Base-by-base conservation (phyloP, 2,113 vertebrate species). In the Neotoma lepida region DNA sequence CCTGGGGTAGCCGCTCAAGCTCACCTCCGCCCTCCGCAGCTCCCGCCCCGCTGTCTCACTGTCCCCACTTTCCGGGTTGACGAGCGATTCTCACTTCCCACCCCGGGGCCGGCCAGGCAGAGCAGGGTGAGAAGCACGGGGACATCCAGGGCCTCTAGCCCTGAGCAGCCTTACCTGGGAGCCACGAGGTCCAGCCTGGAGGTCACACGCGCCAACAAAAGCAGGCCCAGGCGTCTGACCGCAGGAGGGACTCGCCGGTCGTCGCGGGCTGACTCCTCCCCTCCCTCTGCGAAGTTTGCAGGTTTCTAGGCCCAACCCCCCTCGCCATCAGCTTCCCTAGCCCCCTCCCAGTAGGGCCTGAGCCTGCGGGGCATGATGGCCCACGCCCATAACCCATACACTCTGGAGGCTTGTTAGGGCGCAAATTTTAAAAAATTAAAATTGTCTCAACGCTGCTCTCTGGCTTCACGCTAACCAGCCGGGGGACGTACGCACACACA, bases 281-380 rank as follows among this genome's bases (percentile, higher is more conserved):
- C 64, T 26, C 61, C 44, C 85, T 49, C 46, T 1, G 33, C 30
- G 44, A 68, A 68, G 84, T 68, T 86, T 26, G 63, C 63, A 68
- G 63, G 63, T 68, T 86, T 68, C 84, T 68, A n/a, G 63, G 63
- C 84, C 84, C 84, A 86, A 68, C 63, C 63, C 63, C 80, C 84
- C 44, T 68, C 39, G 81, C 84, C 84, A 14, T 6, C 58, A 1
- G 41, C 82, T 66, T 86, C 82, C 41, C 41, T 22, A 33, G 28
- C 41, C 61, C 58, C 81, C 39, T 86, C 63, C 84, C 41, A 20
- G 30, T 17, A 33, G 58, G 58, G 26, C 84, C 63, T 35, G 63
- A 64, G 81, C 58, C 39, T 64, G 58, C 58, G 4, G 28, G 58
- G 26, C 39, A 3, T 6, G 26, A 58, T 85, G 39, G 58, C 58